Evolutionary conservation across 2,888 invertebrate genomes (phyloP).

Genomic region (Plebejus anna): DNA sequence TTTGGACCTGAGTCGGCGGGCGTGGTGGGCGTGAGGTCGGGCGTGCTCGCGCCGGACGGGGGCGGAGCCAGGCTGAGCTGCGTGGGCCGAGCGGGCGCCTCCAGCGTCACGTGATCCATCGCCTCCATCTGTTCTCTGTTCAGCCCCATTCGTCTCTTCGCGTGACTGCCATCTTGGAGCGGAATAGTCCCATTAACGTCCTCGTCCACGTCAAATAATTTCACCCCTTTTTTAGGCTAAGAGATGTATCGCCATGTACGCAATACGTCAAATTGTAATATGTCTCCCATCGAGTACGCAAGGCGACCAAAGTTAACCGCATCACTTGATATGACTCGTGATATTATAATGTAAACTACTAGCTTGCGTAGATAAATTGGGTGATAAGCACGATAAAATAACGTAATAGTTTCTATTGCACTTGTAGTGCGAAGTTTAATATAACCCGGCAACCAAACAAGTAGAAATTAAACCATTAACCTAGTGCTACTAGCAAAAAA

Average conservation of each 20-base stretch:
- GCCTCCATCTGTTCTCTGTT: constrained; percentile 79
- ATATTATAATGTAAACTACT: background rate
- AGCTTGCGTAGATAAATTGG: background rate
- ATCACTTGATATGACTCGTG: background rate
- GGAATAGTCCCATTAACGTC: constrained; percentile 63
- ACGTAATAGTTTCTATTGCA: background rate
- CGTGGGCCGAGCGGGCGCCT: constrained; percentile 57
- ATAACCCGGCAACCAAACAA: background rate
- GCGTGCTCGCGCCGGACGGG: constrained; percentile 71
- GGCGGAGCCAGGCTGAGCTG: constrained; percentile 72
- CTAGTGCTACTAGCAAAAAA: no score
- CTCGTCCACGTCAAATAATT: background rate
- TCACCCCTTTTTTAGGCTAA: background rate
- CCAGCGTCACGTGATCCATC: constrained; percentile 74
- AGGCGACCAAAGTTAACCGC: background rate
- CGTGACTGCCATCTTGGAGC: constrained; percentile 80
- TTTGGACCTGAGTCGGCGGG: constrained; percentile 75
- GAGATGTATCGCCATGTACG: background rate
- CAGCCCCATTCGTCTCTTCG: constrained; percentile 79
- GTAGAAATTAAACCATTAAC: background rate
- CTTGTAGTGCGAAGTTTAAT: background rate
- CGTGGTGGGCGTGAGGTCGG: constrained; percentile 78
- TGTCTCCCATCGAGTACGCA: no score
- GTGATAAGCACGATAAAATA: background rate
- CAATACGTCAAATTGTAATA: background rate